Conservation (phyloP, 92 coral and sea anemone genomes). For the Palythoa heliodiscus region DNA sequence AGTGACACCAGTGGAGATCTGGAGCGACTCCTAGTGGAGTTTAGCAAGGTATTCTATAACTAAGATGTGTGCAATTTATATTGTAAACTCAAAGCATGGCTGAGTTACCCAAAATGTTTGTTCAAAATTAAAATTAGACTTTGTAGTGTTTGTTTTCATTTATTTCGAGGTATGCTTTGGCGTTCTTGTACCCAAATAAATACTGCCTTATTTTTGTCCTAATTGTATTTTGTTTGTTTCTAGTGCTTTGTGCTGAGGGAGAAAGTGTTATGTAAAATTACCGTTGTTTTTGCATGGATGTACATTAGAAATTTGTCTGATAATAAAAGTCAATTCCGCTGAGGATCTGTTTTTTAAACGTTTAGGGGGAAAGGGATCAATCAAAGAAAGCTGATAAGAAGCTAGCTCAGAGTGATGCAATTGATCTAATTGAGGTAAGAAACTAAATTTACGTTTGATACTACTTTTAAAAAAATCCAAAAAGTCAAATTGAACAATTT, state of each 20-base stretch:
- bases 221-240: no score
- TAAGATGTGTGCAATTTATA: not conserved
- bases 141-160: no score
- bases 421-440: slow-evolving; percentile 76
- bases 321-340: not conserved
- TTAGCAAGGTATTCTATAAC: slow-evolving; percentile 70
- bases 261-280: no score
- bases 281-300: not conserved
- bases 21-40: slow-evolving; percentile 75
- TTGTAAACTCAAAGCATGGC: not conserved
- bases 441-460: not conserved
- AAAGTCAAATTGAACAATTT: no score
- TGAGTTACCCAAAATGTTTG: not conserved
- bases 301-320: not conserved
- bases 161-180: no score
- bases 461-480: not conserved
- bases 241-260: no score
- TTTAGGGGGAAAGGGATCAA: slow-evolving; percentile 85
- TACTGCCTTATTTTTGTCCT: no score
- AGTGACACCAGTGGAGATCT: slow-evolving; percentile 88
- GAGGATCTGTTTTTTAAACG: not conserved
- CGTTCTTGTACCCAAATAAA: no score
- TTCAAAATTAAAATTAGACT: no score
- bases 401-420: slow-evolving; percentile 78
- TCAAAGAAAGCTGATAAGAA: slow-evolving; percentile 69